Percentiles rank a stretch among this genome's conserved stretches.
Conservation (phyloP, 2,888 invertebrate species). For the Masnerella sp. region DNA sequence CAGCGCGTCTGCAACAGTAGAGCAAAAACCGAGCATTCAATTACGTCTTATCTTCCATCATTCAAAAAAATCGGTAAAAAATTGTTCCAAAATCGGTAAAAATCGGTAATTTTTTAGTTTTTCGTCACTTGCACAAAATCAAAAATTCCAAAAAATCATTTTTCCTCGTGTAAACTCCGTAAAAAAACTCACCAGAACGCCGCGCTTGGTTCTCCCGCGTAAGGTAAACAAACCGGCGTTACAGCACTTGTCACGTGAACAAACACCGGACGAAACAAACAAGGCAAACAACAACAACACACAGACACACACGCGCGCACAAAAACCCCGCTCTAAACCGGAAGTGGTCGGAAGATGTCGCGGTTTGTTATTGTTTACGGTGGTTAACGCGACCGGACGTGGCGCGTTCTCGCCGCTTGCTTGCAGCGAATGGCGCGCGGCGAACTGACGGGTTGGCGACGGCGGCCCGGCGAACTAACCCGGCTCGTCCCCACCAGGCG, state of each 20-base stretch:
- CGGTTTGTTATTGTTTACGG: constrained; percentile 33
- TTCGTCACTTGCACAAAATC: constrained; percentile 14
- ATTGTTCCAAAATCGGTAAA: too few relatives aligned
- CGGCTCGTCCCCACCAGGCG: constrained; percentile 41
- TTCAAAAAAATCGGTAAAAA: too few relatives aligned
- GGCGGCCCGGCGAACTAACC: constrained; percentile 51
- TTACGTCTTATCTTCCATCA: too few relatives aligned
- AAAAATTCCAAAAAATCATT: constrained; percentile 41
- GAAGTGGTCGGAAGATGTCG: constrained; percentile 17
- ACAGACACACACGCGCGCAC: constrained; percentile 17
- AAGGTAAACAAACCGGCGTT: constrained; percentile 14
- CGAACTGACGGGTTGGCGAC: constrained; percentile 39
- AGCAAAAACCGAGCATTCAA: too few relatives aligned
- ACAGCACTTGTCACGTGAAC: constrained; percentile 2
- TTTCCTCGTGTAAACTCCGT: constrained; percentile 35
- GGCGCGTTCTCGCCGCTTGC: constrained; percentile 12
- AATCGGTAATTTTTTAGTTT: constrained; percentile 14
- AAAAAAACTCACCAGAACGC: constrained; percentile 28
- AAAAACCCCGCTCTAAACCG: not conserved
- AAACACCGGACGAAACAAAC: not conserved
- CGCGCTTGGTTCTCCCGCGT: not conserved
- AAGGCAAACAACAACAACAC: constrained; percentile 1
- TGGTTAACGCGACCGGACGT: constrained; percentile 2
- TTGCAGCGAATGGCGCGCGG: constrained; percentile 39
- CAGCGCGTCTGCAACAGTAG: too few relatives aligned